Percentiles rank a stretch among this genome's conserved stretches.
Conservation (phyloP, 2,113 vertebrate genomes). For the Mormyrus lacerda region DNA sequence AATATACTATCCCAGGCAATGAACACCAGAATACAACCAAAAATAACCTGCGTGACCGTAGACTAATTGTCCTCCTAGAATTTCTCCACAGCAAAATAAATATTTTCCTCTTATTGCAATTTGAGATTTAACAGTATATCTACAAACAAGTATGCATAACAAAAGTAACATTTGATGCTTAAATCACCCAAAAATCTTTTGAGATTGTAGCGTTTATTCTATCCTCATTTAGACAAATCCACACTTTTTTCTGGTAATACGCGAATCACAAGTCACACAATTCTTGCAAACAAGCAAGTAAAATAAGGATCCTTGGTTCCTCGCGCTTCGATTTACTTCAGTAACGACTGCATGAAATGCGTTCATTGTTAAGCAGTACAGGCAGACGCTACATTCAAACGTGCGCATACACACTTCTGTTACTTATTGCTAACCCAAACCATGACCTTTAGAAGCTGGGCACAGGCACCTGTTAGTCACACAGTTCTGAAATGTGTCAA, state of each 20-base stretch:
- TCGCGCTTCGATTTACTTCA: background rate
- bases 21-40: background rate
- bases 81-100: background rate
- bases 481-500: background rate
- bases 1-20: background rate
- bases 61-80: background rate
- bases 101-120: background rate
- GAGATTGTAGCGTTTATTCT: background rate
- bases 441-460: background rate
- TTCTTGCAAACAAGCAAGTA: background rate
- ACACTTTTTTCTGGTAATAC: background rate
- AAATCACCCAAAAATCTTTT: background rate
- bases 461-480: background rate
- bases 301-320: background rate
- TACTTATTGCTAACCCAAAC: background rate
- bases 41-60: background rate
- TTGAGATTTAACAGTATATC: background rate
- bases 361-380: background rate
- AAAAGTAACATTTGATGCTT: background rate
- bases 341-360: background rate
- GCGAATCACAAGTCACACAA: background rate
- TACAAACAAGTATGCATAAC: background rate
- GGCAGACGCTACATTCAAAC: background rate
- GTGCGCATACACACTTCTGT: background rate
- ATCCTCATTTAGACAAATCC: background rate